Evolutionary conservation across 92 coral and sea anemone genomes (phyloP), one percentile per base, ranked within the genome.

Genomic region (Diadumene lineata): DNA sequence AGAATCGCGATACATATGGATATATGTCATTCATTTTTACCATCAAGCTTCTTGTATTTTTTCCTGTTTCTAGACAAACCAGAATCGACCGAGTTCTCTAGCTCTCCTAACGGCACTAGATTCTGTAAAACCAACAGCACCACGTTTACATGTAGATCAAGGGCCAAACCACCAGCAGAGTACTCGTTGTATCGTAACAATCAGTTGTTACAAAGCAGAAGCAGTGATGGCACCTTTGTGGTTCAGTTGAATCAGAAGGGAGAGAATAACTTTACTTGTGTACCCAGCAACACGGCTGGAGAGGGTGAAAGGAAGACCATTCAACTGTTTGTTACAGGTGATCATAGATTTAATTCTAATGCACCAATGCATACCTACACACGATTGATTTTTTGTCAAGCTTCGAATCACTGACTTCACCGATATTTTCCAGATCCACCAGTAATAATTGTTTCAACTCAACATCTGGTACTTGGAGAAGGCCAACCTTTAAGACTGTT

Each of bases 111-210:
- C 38, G 10, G 28, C 1, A 21, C 26, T 0, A 28, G 11, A 11
- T 60, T 74, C 46, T 81, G 85, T 28, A 38, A 1, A 24, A 68
- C 61, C 26, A 71, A 66, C 18, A 18, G 9, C 30, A 18, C 77
- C 51, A 30, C 68, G 18, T 26, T 85, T 11, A 85, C 31, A 68
- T 85, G 90, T 69, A 68, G 27, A 19, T 46, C 85, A 21, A 68
- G 57, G 30, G 85, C 90, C 50, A 74, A 70, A 22, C 90, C 90
- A 11, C 62, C 16, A 1, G 73, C 78, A 17, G 56, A 64, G 30
- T 82, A 76, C 74, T 38, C 31, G 1, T 82, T 76, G 34, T 73
- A 58, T 71, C 71, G 64, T 18, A 78, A 84, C 74, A 56, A 22
- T n/a, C 18, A 19, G 48, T 17, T 71, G n/a, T 31, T 64, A 31